Evolutionary conservation across 2,797 vertebrate species (phyloP), one percentile per base, ranked within the genome.

Genomic region (Xenentodon cancila): DNA sequence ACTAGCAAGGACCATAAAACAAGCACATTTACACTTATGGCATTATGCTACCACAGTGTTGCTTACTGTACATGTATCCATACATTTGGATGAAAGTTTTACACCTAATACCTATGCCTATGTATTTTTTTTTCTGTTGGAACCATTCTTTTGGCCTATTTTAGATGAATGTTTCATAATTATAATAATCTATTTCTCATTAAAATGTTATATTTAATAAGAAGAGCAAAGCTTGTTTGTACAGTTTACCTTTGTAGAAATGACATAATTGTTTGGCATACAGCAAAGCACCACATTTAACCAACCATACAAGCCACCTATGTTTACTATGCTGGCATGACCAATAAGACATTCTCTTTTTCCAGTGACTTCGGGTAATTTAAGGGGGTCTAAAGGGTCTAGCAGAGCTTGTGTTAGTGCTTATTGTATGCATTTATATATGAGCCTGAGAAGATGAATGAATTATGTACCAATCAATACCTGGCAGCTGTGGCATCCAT

Each of bases 201-300:
- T 94, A 94, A 94, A 94, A 94, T 84, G 91, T 92, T 94, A 94
- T 94, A 94, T 94, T 94, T 94, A 93, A 93, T 94, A 94, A 90
- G 87, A 92, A 89, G 90, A 88, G 84, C 88, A 80, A 84, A 84
- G 81, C 82, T 81, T 88, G 73, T 94, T 90, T 94, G 76, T 94
- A 82, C 87, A 70, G 32, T 85, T 82, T 80, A 60, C 63, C 53
- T 59, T 49, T 32, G 32, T 58, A 50, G 25, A 52, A 54, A 20
- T 2, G 9, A 25, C 21, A 43, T 19, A 16, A 18, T 2, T n/a
- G 25, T 50, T 53, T 19, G 16, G 4, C 34, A 25, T n/a, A 47
- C 9, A 27, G 18, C 4, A 32, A 59, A 44, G 22, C 11, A 18
- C 5, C 6, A 45, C 15, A 59, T 58, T 50, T 44, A 55, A 0